Evolutionary conservation across 2,888 invertebrate genomes (phyloP).

Genomic region (Amiota mariae): DNA sequence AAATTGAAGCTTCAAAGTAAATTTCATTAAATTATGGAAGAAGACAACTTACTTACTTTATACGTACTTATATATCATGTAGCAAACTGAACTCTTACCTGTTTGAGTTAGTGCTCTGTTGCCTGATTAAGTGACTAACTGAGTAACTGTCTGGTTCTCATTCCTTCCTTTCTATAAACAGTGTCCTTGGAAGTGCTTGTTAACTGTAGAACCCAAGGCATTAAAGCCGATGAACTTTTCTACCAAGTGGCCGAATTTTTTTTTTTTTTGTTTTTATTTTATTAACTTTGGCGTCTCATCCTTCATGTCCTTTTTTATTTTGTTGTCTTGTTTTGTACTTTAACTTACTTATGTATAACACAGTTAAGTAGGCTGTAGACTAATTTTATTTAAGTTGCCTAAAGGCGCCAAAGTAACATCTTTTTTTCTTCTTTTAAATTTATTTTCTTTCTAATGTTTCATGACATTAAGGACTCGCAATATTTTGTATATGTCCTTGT

Average conservation of each 20-base stretch:
- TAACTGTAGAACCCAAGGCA: not conserved
- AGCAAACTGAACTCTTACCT: too few relatives aligned
- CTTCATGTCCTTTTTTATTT: too few relatives aligned
- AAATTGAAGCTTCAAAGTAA: not conserved
- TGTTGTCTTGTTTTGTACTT: too few relatives aligned
- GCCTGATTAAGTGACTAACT: too few relatives aligned
- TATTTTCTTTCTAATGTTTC: too few relatives aligned
- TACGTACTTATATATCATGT: not conserved
- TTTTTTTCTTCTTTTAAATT: not conserved
- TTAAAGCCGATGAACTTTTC: conserved; percentile 10
- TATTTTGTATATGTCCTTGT: not conserved
- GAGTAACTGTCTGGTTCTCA: too few relatives aligned
- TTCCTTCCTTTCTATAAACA: too few relatives aligned
- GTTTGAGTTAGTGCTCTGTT: too few relatives aligned
- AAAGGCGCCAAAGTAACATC: not conserved
- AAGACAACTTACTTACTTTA: not conserved
- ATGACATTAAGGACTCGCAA: not conserved
- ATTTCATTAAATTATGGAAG: not conserved
- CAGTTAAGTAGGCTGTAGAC: conserved; percentile 8
- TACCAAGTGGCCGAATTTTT: not conserved
- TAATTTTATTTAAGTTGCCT: conserved; percentile 13
- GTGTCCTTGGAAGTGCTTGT: conserved; percentile 5
- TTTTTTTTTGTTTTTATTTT: too few relatives aligned
- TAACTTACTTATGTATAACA: not conserved
- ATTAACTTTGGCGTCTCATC: too few relatives aligned